phyloP scores from a whole-genome alignment of 1,140 invertebrate species.

The Hetaerina americana region DNA sequence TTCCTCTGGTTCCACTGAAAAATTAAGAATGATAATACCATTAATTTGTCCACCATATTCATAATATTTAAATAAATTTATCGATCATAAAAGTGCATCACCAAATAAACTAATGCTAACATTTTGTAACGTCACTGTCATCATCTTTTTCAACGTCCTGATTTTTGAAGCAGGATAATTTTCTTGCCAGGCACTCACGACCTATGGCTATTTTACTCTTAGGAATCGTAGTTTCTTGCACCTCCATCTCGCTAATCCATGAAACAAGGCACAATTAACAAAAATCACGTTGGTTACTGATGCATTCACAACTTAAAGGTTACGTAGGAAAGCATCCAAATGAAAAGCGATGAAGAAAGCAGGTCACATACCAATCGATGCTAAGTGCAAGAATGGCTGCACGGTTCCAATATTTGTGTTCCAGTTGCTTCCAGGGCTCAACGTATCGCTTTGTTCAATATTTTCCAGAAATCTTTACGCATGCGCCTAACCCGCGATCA shows the following conservation, averaged over 20 bases:
- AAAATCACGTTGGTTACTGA: too few species aligned
- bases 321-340: too few species aligned
- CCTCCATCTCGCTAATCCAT: not conserved
- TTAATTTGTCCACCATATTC: not conserved
- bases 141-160: not conserved
- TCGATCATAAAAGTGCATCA: not conserved
- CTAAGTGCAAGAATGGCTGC: too few species aligned
- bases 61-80: not conserved
- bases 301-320: too few species aligned
- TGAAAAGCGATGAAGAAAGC: too few species aligned
- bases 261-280: too few species aligned
- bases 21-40: not conserved
- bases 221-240: not conserved
- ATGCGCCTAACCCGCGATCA: too few species aligned
- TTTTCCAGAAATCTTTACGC: too few species aligned
- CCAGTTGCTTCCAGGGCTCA: too few species aligned
- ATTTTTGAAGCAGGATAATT: not conserved
- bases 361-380: too few species aligned
- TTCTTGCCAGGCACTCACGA: not conserved
- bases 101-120: not conserved
- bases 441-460: too few species aligned
- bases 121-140: not conserved
- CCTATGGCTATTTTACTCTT: not conserved
- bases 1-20: not conserved
- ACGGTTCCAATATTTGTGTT: too few species aligned